phyloP scores from a whole-genome alignment of 2,113 vertebrate species.

The Mirza zaza region DNA sequence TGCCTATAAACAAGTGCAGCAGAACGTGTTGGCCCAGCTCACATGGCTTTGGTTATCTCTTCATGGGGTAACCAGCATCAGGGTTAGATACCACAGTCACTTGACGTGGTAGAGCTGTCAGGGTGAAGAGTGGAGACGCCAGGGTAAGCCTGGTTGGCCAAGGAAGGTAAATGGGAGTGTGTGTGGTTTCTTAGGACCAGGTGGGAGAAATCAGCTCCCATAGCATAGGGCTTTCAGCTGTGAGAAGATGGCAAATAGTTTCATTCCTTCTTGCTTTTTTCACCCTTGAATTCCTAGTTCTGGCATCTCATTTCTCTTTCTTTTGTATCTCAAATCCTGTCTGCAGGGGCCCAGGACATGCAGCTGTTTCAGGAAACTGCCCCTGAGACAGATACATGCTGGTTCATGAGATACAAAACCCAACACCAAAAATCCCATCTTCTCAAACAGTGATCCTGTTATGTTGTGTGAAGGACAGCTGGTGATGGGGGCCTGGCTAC shows the following conservation, averaged over 20 bases:
- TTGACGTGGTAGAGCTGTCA: constrained; percentile 48
- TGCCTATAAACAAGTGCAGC: constrained; percentile 70
- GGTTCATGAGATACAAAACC: background rate
- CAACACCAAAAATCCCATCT: background rate
- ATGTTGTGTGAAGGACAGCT: background rate
- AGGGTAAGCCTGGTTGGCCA: background rate
- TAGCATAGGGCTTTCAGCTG: background rate
- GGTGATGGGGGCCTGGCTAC: background rate
- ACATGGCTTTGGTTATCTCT: constrained; percentile 63
- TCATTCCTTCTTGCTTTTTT: background rate
- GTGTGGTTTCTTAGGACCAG: background rate
- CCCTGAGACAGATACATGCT: background rate
- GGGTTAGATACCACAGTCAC: constrained; percentile 32
- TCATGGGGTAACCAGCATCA: constrained; percentile 4
- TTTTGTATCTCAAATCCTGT: background rate
- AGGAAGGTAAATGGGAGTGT: background rate
- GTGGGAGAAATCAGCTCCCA: background rate
- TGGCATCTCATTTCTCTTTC: constrained; percentile 17
- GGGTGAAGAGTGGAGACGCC: background rate
- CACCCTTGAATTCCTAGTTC: background rate
- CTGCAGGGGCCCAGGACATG: background rate
- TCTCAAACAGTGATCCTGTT: constrained; percentile 28
- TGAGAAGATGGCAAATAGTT: background rate
- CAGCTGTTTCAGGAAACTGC: constrained; percentile 40
- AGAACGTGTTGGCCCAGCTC: constrained; percentile 14